Evolutionary conservation across 2,113 vertebrate species (phyloP).

Genomic region (Cheilinus undulatus): DNA sequence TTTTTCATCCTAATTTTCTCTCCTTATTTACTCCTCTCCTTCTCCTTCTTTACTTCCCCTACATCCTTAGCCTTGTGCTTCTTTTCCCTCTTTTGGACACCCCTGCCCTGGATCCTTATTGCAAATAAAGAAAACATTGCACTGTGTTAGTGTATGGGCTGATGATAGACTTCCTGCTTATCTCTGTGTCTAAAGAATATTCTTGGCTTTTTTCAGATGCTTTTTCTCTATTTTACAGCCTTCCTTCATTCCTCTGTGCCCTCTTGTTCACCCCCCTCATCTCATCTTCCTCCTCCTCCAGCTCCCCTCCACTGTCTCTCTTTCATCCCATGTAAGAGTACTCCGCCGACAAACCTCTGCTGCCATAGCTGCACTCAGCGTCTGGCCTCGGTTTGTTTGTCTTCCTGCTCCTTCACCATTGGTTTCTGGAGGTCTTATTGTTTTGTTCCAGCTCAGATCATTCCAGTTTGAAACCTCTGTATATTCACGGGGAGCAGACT

Average conservation of each 20-base stretch:
- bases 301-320: conserved; percentile 17
- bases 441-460: conserved; percentile 68
- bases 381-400: conserved; percentile 67
- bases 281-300: conserved; percentile 13
- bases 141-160: too few relatives aligned
- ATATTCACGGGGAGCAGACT: conserved; percentile 59
- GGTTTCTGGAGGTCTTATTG: conserved; percentile 64
- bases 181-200: conserved; percentile 9
- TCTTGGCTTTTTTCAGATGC: not conserved
- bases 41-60: not conserved
- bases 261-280: not conserved
- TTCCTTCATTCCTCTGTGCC: not conserved
- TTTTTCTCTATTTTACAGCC: not conserved
- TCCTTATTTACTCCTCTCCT: not conserved
- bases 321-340: conserved; percentile 59
- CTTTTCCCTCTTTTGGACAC: not conserved
- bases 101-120: too few relatives aligned
- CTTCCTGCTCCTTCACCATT: conserved; percentile 45
- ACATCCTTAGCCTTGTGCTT: not conserved
- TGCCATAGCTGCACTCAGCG: conserved; percentile 26
- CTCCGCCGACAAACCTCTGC: conserved; percentile 53
- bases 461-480: conserved; percentile 54
- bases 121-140: too few relatives aligned
- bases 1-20: not conserved
- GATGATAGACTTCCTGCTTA: conserved; percentile 6